Evolutionary conservation across 1,140 invertebrate species (phyloP).

Genomic region (Meloidogyne floridensis): DNA sequence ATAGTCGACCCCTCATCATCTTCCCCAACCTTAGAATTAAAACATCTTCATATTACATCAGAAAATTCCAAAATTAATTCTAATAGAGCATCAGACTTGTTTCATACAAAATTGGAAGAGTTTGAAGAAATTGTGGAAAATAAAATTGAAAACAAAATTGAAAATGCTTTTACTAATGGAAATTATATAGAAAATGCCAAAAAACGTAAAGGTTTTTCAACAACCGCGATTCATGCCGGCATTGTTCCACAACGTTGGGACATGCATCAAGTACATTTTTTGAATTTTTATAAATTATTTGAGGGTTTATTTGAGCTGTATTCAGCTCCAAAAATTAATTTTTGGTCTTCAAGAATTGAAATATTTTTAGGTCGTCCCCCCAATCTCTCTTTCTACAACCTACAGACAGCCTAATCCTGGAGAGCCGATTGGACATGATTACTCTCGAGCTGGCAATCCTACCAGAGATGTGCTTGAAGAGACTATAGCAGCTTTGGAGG

Average conservation of each 20-base stretch:
- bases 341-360: conserved; percentile 52
- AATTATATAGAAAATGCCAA: background rate
- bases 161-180: background rate
- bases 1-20: background rate
- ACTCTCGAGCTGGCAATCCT: conserved; percentile 82
- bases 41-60: background rate
- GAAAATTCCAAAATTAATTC: background rate
- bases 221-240: conserved; percentile 37
- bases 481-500: conserved; percentile 85
- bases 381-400: conserved; percentile 86
- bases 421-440: conserved; percentile 73
- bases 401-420: conserved; percentile 86
- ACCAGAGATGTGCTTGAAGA: conserved; percentile 84
- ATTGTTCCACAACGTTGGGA: conserved; percentile 38
- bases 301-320: background rate
- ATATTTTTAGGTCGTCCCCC: conserved; percentile 78
- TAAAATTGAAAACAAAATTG: background rate
- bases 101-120: background rate
- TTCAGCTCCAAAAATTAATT: background rate
- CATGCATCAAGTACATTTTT: conserved; percentile 41
- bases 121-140: background rate
- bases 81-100: background rate
- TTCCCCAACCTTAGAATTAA: background rate
- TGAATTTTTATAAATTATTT: conserved; percentile 13
- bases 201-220: conserved; percentile 32